Conservation (phyloP, 2,888 invertebrate species). For the Rosalia funebris region DNA sequence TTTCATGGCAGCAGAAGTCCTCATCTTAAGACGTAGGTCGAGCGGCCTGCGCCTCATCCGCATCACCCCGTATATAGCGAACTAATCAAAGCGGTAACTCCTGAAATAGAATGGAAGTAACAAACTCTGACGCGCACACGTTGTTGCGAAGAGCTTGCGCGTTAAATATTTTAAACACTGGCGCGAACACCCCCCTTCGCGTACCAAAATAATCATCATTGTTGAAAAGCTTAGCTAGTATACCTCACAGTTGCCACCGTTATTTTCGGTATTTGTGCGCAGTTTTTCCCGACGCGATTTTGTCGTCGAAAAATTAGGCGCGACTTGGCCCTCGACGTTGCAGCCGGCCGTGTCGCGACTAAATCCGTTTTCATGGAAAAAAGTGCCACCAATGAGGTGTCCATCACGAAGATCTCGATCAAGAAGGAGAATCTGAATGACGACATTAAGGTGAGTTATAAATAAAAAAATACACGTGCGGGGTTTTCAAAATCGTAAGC, state of each 20-base stretch:
- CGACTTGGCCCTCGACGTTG: neutral
- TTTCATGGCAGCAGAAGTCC: too few species aligned
- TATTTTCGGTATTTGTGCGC: slow-evolving; percentile 36
- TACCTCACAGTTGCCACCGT: slow-evolving; percentile 35
- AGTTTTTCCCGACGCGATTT: slow-evolving; percentile 30
- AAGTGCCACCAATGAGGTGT: slow-evolving; percentile 43
- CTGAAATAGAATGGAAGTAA: slow-evolving; percentile 20
- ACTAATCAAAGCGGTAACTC: slow-evolving; percentile 9
- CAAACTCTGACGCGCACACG: slow-evolving; percentile 15
- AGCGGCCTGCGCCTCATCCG: too few species aligned
- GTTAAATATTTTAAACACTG: slow-evolving; percentile 53
- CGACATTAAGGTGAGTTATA: slow-evolving; percentile 76
- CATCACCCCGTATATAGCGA: neutral
- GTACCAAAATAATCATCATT: slow-evolving; percentile 61
- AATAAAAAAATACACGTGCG: slow-evolving; percentile 20
- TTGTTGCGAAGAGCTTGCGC: slow-evolving; percentile 46
- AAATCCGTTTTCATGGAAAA: slow-evolving; percentile 54
- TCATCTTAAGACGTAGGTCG: too few species aligned
- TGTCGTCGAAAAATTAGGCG: neutral
- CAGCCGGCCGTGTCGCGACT: neutral
- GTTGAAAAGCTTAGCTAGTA: slow-evolving; percentile 52
- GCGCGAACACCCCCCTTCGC: slow-evolving; percentile 60
- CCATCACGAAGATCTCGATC: slow-evolving; percentile 58
- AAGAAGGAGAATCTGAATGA: slow-evolving; percentile 79
- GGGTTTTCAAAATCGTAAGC: neutral